Conservation (phyloP, 2,113 vertebrate species). For the Xenopus borealis region DNA sequence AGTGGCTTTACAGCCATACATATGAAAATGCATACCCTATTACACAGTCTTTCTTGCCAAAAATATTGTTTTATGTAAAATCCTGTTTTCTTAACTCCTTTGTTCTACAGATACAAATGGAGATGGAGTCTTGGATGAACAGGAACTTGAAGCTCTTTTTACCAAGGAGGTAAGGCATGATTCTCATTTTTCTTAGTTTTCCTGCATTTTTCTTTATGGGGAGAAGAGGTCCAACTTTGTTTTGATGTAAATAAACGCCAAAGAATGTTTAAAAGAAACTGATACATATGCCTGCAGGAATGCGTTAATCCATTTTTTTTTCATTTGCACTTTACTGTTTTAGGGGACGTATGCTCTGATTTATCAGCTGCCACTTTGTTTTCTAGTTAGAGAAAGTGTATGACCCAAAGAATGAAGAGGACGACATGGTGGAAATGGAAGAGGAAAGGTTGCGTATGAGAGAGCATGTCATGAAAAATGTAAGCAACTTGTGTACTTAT, state of each 20-base stretch:
- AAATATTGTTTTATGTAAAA: no score
- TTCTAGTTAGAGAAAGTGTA: constrained; percentile 87
- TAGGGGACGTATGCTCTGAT: not conserved
- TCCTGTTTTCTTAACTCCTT: not conserved
- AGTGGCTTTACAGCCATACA: no score
- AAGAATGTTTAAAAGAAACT: no score
- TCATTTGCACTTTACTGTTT: no score
- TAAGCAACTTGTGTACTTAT: constrained; percentile 49
- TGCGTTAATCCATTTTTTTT: no score
- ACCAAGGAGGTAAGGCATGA: constrained; percentile 80
- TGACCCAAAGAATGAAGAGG: constrained; percentile 86
- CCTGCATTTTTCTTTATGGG: no score
- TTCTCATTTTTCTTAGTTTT: not conserved
- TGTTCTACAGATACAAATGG: constrained; percentile 75
- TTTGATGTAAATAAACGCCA: no score
- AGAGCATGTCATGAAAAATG: constrained; percentile 87
- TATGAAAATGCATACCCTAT: no score
- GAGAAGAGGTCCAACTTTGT: no score
- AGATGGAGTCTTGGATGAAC: constrained; percentile 81
- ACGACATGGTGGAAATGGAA: constrained; percentile 94
- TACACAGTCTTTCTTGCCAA: no score
- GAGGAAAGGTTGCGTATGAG: constrained; percentile 88
- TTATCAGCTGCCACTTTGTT: not conserved
- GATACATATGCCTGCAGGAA: no score
- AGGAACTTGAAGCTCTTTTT: constrained; percentile 86